Percentiles rank a stretch among this genome's conserved stretches.
Conservation (phyloP, 2,113 vertebrate genomes). For the Pheucticus melanocephalus region DNA sequence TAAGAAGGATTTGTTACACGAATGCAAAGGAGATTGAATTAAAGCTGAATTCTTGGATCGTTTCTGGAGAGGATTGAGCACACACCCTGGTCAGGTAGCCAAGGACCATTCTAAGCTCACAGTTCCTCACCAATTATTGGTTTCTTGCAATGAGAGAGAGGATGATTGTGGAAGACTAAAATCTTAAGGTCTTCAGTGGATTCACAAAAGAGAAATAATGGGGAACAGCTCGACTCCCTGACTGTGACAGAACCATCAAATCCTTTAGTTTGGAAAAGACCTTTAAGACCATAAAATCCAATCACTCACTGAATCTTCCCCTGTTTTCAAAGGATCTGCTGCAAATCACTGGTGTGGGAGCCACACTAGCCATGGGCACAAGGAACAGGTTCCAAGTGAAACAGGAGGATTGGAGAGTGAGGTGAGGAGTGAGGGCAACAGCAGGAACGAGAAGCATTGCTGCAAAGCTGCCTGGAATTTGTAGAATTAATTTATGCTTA, state of each 20-base stretch:
- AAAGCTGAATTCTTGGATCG: neutral
- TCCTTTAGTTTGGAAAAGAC: neutral
- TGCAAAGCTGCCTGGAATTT: neutral
- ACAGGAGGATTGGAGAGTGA: neutral
- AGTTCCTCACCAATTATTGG: neutral
- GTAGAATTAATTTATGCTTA: neutral
- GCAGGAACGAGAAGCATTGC: neutral
- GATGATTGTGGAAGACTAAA: neutral
- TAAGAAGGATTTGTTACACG: neutral
- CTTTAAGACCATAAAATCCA: neutral
- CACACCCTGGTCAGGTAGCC: neutral
- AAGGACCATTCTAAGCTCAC: neutral
- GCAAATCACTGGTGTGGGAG: neutral
- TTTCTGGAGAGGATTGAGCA: neutral
- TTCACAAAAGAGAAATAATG: neutral
- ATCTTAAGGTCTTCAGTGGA: neutral
- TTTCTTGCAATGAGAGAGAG: neutral
- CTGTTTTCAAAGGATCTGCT: neutral
- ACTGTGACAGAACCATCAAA: neutral
- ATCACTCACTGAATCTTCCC: rapidly evolving
- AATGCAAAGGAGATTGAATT: neutral
- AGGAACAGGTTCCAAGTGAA: neutral
- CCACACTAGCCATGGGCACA: neutral
- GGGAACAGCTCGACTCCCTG: neutral
- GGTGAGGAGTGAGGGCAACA: neutral